phyloP scores from a whole-genome alignment of 2,888 invertebrate species.

The Andrena praecox region DNA sequence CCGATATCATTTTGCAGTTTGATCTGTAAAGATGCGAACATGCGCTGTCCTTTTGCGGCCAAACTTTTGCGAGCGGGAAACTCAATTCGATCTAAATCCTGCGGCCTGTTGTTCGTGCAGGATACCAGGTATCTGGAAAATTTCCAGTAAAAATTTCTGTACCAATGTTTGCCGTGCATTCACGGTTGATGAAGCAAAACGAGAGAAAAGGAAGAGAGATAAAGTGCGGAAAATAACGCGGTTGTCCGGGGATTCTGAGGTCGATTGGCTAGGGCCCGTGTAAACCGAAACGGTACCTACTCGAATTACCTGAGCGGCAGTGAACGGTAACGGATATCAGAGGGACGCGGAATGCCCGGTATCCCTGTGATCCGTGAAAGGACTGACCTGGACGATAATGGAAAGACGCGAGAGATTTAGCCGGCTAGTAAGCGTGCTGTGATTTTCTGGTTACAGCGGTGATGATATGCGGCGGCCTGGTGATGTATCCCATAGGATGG shows the following conservation, averaged over 20 bases:
- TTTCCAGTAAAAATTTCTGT: no score
- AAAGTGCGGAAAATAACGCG: conserved; percentile 11
- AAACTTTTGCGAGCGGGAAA: no score
- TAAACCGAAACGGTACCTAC: conserved; percentile 4
- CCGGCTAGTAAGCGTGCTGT: conserved; percentile 14
- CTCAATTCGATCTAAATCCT: no score
- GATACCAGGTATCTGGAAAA: no score
- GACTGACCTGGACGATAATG: background rate
- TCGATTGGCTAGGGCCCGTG: conserved; percentile 6
- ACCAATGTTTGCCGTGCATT: no score
- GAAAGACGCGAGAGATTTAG: background rate
- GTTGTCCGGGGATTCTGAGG: background rate
- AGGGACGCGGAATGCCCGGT: conserved; percentile 4
- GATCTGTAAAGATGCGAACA: background rate
- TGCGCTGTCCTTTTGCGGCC: background rate
- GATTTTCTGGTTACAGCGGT: conserved; percentile 85
- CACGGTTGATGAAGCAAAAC: background rate
- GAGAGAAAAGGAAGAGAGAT: background rate
- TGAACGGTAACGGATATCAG: background rate
- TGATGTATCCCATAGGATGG: conserved; percentile 88
- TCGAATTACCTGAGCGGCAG: conserved; percentile 22
- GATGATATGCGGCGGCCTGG: conserved; percentile 87
- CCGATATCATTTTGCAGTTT: background rate
- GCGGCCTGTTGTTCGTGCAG: no score
- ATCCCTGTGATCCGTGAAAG: conserved; percentile 23